Percentiles rank a stretch among this genome's conserved stretches.
Conservation (phyloP, 2,888 invertebrate genomes). For the Ceriagrion tenellum region DNA sequence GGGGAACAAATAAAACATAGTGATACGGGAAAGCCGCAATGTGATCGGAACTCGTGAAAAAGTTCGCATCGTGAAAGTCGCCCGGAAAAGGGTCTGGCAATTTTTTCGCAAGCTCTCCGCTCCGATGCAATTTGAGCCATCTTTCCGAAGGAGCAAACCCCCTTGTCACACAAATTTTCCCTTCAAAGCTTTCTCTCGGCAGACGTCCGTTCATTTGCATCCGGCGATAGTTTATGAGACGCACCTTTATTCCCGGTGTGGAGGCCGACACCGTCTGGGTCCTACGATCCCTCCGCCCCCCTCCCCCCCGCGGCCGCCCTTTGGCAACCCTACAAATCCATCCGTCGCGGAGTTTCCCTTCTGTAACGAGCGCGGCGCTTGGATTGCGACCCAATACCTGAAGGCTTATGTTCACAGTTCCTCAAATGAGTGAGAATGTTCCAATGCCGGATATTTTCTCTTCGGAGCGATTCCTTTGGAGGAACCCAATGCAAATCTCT, state of each 20-base stretch:
- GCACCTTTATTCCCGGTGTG: background rate
- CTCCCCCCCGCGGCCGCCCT: background rate
- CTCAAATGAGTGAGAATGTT: background rate
- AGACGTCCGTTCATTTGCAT: slow-evolving; percentile 34
- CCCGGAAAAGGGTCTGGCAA: background rate
- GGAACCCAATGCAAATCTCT: background rate
- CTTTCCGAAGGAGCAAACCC: slow-evolving; percentile 24
- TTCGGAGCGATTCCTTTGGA: background rate
- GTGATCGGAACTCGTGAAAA: slow-evolving; percentile 11
- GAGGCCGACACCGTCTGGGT: background rate
- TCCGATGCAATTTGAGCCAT: slow-evolving; percentile 51
- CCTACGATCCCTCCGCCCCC: background rate
- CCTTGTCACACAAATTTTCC: slow-evolving; percentile 50
- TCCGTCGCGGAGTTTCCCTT: background rate
- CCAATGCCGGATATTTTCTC: background rate
- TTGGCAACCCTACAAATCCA: background rate
- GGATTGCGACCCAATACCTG: background rate
- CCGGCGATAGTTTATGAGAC: background rate
- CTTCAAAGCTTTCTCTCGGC: background rate
- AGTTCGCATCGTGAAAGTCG: background rate
- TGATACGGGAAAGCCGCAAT: background rate
- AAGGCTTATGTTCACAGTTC: background rate
- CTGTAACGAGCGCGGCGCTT: background rate
- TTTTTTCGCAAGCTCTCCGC: background rate
- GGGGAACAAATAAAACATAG: background rate